Conservation (phyloP, 1,140 invertebrate species). For the Trachymyrmex cornetzi region DNA sequence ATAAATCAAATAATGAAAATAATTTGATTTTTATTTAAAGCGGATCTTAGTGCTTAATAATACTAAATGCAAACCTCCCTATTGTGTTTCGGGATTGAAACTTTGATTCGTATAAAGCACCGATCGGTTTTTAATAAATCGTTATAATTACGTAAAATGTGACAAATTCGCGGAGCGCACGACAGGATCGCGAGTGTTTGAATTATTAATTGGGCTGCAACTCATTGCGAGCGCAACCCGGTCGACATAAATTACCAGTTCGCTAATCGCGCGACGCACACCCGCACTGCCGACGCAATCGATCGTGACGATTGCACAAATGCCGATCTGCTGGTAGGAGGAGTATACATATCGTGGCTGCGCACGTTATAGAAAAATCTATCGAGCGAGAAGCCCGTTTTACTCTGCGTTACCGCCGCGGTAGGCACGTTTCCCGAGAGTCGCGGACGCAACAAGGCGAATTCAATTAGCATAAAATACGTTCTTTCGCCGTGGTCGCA, state of each 20-base stretch:
- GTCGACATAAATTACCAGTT: conserved; percentile 53
- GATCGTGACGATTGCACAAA: conserved; percentile 54
- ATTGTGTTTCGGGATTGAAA: background rate
- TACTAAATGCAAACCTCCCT: too few species aligned
- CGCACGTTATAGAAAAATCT: background rate
- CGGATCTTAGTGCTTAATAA: too few species aligned
- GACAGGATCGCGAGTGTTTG: conserved; percentile 25
- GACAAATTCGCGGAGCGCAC: background rate
- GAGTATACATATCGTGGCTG: background rate
- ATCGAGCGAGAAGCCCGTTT: background rate
- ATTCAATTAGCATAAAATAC: conserved; percentile 40
- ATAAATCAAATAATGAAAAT: too few species aligned
- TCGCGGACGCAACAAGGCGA: background rate
- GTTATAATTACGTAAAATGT: conserved; percentile 27
- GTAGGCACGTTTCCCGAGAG: background rate
- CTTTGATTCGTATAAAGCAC: background rate
- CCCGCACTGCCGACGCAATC: conserved; percentile 49
- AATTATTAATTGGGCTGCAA: conserved; percentile 48
- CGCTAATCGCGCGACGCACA: conserved; percentile 49
- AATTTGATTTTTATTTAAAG: too few species aligned
- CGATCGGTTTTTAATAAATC: background rate
- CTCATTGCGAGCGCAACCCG: conserved; percentile 33
- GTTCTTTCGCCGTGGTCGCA: background rate
- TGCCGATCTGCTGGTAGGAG: conserved; percentile 25
- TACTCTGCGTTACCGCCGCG: too few species aligned